A percentile compares a stretch with the other conserved stretches of the same genome.
Conservation (phyloP, 2,113 vertebrate genomes). For the Pelecanoides urinatrix region DNA sequence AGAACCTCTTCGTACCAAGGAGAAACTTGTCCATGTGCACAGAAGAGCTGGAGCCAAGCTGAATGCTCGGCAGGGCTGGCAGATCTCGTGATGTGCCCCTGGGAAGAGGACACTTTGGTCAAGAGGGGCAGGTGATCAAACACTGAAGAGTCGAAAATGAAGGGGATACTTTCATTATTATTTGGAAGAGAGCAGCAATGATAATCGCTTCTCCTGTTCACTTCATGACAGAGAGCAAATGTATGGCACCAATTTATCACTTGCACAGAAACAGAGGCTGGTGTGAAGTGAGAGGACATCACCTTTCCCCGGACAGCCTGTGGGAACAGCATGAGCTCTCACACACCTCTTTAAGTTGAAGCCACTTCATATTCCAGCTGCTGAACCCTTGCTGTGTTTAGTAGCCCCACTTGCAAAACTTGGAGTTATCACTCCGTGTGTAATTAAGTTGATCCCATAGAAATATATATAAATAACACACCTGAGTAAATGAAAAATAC, state of each 20-base stretch:
- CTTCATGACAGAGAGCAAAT: not conserved
- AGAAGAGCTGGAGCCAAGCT: not conserved
- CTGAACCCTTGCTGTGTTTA: not conserved
- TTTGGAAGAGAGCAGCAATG: not conserved
- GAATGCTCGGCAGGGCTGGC: not conserved
- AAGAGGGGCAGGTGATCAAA: constrained; percentile 20
- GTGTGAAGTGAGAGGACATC: not conserved
- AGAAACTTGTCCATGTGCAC: not conserved
- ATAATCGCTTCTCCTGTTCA: not conserved
- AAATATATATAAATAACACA: not conserved
- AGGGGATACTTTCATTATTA: not conserved
- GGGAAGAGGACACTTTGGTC: not conserved
- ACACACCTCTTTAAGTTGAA: not conserved
- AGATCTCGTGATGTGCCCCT: not conserved
- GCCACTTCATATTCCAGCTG: not conserved
- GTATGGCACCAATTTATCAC: not conserved
- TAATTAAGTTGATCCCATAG: not conserved
- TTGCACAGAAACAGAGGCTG: not conserved
- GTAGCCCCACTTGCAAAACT: not conserved
- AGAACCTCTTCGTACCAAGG: not conserved
- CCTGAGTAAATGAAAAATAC: not conserved
- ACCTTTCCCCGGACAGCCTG: not conserved
- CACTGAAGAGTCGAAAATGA: not conserved
- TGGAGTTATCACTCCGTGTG: not conserved
- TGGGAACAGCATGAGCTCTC: not conserved